Percentiles rank a stretch among this genome's conserved stretches.
phyloP scores from a whole-genome alignment of 2,113 vertebrate genomes.

The Rhea pennata region DNA sequence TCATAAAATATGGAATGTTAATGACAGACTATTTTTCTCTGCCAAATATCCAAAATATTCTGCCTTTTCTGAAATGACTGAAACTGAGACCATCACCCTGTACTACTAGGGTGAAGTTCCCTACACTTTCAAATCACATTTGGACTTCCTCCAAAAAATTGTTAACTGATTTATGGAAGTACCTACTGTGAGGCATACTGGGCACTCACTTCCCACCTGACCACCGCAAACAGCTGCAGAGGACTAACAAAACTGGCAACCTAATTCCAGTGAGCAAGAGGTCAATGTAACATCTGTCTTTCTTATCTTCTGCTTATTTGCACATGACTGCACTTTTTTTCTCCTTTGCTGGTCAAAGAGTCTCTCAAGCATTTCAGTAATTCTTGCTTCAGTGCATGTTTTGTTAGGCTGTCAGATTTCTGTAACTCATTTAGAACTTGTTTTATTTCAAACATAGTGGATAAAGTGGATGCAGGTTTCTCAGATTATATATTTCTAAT shows the following conservation, averaged over 20 bases:
- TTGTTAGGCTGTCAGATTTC: constrained; percentile 12
- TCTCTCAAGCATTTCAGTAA: constrained; percentile 48
- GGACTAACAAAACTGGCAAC: not conserved
- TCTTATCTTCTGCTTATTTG: constrained; percentile 53
- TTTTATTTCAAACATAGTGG: not conserved
- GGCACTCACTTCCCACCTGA: constrained; percentile 32
- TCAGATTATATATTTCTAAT: not conserved
- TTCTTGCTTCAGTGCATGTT: constrained; percentile 27
- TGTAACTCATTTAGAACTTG: constrained; percentile 43
- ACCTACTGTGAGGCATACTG: constrained; percentile 14
- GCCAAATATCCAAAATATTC: constrained; percentile 18
- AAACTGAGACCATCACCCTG: constrained; percentile 29
- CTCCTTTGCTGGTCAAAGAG: constrained; percentile 25
- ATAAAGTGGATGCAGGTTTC: constrained; percentile 20
- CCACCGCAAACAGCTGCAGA: constrained; percentile 33
- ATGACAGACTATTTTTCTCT: not conserved
- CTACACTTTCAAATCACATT: not conserved
- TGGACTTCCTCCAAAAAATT: constrained; percentile 53
- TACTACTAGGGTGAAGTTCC: not conserved
- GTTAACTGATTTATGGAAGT: constrained; percentile 53
- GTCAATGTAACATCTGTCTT: constrained; percentile 37
- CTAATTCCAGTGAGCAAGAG: constrained; percentile 6
- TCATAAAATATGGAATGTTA: constrained; percentile 6
- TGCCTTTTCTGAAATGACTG: constrained; percentile 11
- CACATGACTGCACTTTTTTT: not conserved